A percentile compares a stretch with the other conserved stretches of the same genome.
Conservation (phyloP, 2,888 invertebrate genomes). For the Kryphioiulus occultus region DNA sequence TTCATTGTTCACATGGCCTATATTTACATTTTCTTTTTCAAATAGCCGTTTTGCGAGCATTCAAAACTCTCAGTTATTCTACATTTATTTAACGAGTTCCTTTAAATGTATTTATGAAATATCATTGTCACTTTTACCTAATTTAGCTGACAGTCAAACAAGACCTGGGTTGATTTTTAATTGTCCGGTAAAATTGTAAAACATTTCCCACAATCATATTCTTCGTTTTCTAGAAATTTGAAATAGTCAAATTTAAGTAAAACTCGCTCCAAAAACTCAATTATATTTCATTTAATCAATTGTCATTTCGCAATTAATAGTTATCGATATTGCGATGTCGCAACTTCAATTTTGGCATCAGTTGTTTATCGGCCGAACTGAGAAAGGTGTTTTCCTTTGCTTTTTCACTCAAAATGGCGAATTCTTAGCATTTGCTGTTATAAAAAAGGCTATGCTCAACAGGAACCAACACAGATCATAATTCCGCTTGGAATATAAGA, state of each 20-base stretch:
- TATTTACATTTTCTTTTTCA: not conserved
- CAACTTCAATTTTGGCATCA: not conserved
- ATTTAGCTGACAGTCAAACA: too few relatives aligned
- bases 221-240: too few relatives aligned
- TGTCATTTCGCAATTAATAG: not conserved
- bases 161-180: too few relatives aligned
- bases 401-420: not conserved
- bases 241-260: not conserved
- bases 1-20: not conserved
- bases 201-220: too few relatives aligned
- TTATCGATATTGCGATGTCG: not conserved
- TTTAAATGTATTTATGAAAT: not conserved
- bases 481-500: constrained; percentile 21
- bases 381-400: not conserved
- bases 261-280: not conserved
- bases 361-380: not conserved
- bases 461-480: constrained; percentile 17
- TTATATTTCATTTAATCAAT: not conserved
- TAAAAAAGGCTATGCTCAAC: not conserved
- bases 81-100: not conserved
- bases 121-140: not conserved
- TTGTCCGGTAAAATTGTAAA: too few relatives aligned
- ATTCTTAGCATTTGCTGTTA: not conserved
- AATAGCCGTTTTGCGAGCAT: not conserved
- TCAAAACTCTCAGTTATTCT: not conserved